Base-by-base conservation (phyloP, 92 coral and sea anemone genomes). In the Palythoa caribaeorum region DNA sequence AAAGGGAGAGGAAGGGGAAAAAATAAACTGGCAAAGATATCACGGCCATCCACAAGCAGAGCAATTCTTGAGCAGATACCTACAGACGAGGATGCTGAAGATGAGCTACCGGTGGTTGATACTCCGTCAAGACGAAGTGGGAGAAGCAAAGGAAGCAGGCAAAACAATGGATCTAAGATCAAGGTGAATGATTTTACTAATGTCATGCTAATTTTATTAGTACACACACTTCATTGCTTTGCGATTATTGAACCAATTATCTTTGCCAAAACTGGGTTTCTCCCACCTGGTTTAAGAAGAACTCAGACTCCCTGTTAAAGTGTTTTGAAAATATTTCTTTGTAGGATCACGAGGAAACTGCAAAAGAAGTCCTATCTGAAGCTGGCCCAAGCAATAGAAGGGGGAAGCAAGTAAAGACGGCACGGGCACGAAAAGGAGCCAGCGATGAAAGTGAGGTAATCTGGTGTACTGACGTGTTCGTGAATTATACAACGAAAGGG, bases 1-100 rank as follows among this genome's bases (percentile, higher is more conserved):
- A 72, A 84, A 76, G 90, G 87, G 47, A 79, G 60, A 75, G 90
- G 89, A 40, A 92, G 79, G 50, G 71, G 79, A 9, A 83, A 79
- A 78, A 84, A 88, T 20, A 89, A 89, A 72, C 87, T 77, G 47
- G 70, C 74, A 10, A 65, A 83, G 77, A 57, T 73, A 68, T 83
- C 65, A n/a, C 50, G 19, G 37, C 71, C 69, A 53, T 47, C 75
- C 13, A 81, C 74, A 66, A 81, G 60, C 75, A 81, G 86, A 37
- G 75, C 83, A 73, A 39, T 20, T 48, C 53, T 55, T 60, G 65
- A 79, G 7, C 80, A 76, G 76, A 66, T 71, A 50, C 38, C 53
- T 15, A 84, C 71, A 55, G 90, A 90, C 88, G 86, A 70, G 53
- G 78, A 70, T 10, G 62, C 74, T 14, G 28, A 77, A n/a, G 36